phyloP scores from a whole-genome alignment of 2,113 vertebrate genomes.

The Cyphomyrus discorhynchus region DNA sequence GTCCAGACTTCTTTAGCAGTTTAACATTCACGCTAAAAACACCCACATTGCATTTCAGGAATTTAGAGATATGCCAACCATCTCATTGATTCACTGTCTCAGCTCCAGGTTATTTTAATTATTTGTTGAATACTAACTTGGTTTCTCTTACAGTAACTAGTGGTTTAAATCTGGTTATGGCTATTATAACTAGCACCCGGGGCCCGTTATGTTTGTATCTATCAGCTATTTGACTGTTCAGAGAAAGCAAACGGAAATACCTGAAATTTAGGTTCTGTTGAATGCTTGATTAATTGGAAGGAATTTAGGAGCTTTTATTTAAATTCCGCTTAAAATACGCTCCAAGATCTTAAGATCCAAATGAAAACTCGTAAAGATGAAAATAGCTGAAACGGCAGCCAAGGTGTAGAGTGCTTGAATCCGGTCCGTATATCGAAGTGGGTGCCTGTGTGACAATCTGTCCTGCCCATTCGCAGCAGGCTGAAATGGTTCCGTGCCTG shows the following conservation, averaged over 20 bases:
- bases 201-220: neutral
- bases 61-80: neutral
- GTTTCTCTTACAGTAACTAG: neutral
- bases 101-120: neutral
- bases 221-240: neutral
- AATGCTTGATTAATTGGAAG: neutral
- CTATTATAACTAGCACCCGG: neutral
- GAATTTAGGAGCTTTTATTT: neutral
- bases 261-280: neutral
- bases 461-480: neutral
- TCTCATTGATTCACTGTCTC: neutral
- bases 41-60: neutral
- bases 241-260: neutral
- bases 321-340: neutral
- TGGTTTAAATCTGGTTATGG: neutral
- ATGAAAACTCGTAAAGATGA: neutral
- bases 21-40: neutral
- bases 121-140: neutral
- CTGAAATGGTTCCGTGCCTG: neutral
- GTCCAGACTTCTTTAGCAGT: neutral
- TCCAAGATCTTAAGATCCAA: neutral
- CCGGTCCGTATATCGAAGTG: neutral
- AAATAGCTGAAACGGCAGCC: neutral
- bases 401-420: neutral
- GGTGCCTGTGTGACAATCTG: neutral